Evolutionary conservation across 2,888 invertebrate genomes (phyloP).

Genomic region (Ophion costatus): DNA sequence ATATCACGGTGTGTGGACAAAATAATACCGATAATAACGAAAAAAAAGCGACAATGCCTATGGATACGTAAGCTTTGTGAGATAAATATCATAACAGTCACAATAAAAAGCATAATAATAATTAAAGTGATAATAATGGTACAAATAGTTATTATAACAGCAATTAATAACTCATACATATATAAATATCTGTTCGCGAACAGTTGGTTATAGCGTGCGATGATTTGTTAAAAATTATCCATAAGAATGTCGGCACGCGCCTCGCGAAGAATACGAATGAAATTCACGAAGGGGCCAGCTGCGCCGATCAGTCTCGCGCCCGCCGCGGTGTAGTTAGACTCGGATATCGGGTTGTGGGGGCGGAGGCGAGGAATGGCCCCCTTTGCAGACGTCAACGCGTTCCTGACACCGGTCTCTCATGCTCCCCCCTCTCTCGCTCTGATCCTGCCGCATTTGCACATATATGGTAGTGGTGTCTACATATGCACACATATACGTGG

Average conservation of each 20-base stretch:
- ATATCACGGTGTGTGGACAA: neutral
- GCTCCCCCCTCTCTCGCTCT: conserved; percentile 14
- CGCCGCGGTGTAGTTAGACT: conserved; percentile 50
- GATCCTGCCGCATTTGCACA: neutral
- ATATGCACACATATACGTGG: conserved; percentile 5
- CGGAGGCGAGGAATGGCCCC: conserved; percentile 55
- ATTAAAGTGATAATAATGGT: neutral
- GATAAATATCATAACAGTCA: neutral
- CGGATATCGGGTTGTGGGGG: conserved; percentile 58
- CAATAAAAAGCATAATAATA: neutral
- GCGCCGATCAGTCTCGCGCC: conserved; percentile 59
- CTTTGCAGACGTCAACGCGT: conserved; percentile 63
- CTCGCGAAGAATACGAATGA: conserved; percentile 79
- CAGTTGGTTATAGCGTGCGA: conserved; percentile 6
- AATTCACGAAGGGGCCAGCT: conserved; percentile 79
- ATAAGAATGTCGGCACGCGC: conserved; percentile 75
- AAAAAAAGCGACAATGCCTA: too few relatives aligned
- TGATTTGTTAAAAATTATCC: conserved; percentile 54
- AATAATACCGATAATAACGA: neutral
- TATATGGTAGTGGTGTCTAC: conserved; percentile 3
- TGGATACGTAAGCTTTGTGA: neutral
- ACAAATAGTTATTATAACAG: neutral
- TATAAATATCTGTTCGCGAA: neutral
- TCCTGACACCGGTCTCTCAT: conserved; percentile 55
- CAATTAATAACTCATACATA: neutral